Conservation (phyloP, 1,140 invertebrate species). For the Pomacea maculata region DNA sequence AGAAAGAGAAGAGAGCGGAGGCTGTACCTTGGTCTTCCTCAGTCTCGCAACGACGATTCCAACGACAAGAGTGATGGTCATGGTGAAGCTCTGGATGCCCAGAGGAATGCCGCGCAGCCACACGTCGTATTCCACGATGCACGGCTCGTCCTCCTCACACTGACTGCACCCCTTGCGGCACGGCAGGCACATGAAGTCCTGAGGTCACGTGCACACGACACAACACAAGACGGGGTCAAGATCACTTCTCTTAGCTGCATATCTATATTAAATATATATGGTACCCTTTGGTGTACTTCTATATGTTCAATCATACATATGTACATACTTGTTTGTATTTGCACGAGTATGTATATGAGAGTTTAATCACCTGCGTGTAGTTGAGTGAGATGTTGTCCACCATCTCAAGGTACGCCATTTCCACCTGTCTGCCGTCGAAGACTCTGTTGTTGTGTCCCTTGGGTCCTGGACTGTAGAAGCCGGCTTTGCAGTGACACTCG, state of each 20-base stretch:
- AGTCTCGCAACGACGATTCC: slow-evolving; percentile 78
- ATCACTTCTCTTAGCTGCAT: background rate
- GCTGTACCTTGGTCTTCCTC: slow-evolving; percentile 78
- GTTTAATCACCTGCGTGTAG: slow-evolving; percentile 13
- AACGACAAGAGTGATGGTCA: slow-evolving; percentile 77
- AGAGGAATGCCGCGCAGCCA: slow-evolving; percentile 75
- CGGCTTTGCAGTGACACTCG: slow-evolving; percentile 53
- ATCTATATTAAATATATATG: background rate
- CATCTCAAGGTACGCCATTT: slow-evolving; percentile 46
- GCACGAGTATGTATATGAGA: too few relatives aligned
- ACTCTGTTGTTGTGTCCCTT: slow-evolving; percentile 24
- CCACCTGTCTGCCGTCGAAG: slow-evolving; percentile 56
- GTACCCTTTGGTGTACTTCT: background rate
- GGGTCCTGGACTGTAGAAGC: slow-evolving; percentile 46
- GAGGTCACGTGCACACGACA: background rate
- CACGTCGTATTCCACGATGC: slow-evolving; percentile 70
- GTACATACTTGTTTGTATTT: background rate
- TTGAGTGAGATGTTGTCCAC: slow-evolving; percentile 36
- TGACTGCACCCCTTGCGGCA: slow-evolving; percentile 70
- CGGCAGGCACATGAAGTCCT: slow-evolving; percentile 69
- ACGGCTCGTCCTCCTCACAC: slow-evolving; percentile 69
- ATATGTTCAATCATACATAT: background rate
- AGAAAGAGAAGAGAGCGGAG: background rate
- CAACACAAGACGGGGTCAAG: background rate
- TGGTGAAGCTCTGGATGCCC: slow-evolving; percentile 77